phyloP scores from a whole-genome alignment of 2,113 vertebrate species.

The Hippocampus guttulatus region DNA sequence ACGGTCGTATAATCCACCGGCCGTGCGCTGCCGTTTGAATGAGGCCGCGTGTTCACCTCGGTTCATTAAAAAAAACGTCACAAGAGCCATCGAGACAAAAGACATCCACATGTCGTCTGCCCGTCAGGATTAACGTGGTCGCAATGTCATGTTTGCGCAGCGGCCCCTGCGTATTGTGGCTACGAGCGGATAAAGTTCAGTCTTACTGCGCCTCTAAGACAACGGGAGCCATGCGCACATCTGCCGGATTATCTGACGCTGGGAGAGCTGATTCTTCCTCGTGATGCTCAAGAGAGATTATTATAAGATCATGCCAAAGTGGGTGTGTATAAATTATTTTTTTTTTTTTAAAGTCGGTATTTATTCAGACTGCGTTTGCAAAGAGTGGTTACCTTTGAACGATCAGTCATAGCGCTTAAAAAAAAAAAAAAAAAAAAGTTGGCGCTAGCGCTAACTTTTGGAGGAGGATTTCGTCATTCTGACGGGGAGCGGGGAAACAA shows the following conservation, averaged over 20 bases:
- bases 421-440: constrained; percentile 4
- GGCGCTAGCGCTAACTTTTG: neutral
- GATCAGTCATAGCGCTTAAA: constrained; percentile 13
- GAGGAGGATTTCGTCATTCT: constrained; percentile 19
- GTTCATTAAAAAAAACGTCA: neutral
- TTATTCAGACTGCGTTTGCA: neutral
- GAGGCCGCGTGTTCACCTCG: neutral
- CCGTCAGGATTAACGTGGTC: constrained; percentile 26
- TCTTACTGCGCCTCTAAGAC: constrained; percentile 46
- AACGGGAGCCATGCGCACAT: constrained; percentile 46
- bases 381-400: constrained; percentile 13
- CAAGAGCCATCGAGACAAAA: constrained; percentile 8
- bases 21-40: neutral
- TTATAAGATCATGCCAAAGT: constrained; percentile 29
- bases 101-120: constrained; percentile 12
- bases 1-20: neutral
- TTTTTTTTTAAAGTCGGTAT: constrained; percentile 2
- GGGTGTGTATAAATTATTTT: neutral
- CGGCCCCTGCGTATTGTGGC: constrained; percentile 34
- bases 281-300: constrained; percentile 33
- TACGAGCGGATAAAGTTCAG: constrained; percentile 50
- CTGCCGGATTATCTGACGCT: constrained; percentile 52
- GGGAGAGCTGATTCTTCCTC: constrained; percentile 33
- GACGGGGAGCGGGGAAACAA: constrained; percentile 10
- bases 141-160: constrained; percentile 30